Percentiles rank a stretch among this genome's conserved stretches.
These are phyloP conservation scores for Philaethria dido DNA, from an alignment of 2,888 invertebrate genomes.

Conservation along the genomic window DNA sequence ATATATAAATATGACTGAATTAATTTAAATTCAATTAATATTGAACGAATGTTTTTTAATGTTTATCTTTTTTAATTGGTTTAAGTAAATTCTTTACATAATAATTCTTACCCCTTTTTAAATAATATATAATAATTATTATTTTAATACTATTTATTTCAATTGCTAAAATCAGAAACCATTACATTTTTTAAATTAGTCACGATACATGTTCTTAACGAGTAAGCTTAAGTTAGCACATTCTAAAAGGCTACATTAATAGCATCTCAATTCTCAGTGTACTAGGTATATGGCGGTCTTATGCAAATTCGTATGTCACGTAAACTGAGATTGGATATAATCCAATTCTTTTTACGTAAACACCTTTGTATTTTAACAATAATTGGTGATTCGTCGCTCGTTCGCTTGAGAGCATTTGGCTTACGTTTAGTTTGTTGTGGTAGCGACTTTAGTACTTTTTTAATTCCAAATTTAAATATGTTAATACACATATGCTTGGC, in stretches of 20 bases:
- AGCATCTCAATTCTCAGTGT: constrained; percentile 17
- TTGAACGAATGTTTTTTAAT: too few species aligned
- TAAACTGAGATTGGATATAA: constrained; percentile 23
- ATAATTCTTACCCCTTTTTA: too few species aligned
- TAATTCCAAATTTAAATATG: background rate
- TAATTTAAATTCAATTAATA: too few species aligned
- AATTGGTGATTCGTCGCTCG: constrained; percentile 2
- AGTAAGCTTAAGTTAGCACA: background rate
- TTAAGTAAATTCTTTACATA: too few species aligned
- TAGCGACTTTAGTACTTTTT: background rate
- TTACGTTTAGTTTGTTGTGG: background rate
- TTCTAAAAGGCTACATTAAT: constrained; percentile 9
- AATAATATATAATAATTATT: too few species aligned
- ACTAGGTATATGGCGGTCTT: constrained; percentile 22
- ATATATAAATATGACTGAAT: too few species aligned
- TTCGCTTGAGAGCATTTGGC: background rate
- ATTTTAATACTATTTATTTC: too few species aligned
- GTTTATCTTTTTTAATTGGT: too few species aligned
- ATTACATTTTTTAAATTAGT: too few species aligned
- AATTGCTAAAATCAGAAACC: too few species aligned
- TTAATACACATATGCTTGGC: too few species aligned
- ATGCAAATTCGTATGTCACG: constrained; percentile 39
- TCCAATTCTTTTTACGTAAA: constrained; percentile 36
- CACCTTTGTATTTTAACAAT: constrained; percentile 20
- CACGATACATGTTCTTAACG: too few species aligned